Base-by-base conservation (phyloP, 2,888 invertebrate species). In the Bombyx huttoni region DNA sequence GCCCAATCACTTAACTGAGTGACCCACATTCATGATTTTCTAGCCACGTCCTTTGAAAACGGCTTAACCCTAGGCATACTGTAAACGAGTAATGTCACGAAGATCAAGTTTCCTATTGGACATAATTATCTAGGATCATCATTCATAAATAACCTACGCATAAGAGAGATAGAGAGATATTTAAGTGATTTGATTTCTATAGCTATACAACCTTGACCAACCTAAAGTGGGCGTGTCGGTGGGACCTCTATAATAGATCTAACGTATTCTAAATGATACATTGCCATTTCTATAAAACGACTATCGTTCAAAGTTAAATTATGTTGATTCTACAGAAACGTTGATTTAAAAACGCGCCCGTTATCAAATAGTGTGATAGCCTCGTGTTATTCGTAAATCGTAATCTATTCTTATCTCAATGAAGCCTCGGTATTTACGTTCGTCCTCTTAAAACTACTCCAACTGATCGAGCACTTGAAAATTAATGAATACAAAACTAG, bases 401-500 rank as follows among this genome's bases (percentile, higher is more conserved):
- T 7, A 5, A 40, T 40, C 40, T 10, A 40, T 40, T 40, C 40
- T 40, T 40, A 56, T 56, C 48, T 52, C 52, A 54, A 51, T 49
- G 46, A 56, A 58, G 70, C 66, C 76, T 78, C 59, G 78, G 76
- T 56, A 70, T 56, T 53, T 64, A 69, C 62, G 58, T 53, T 57
- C 63, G 77, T 81, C 78, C 80, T 79, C 81, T 75, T 58, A 66
- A 71, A 64, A 68, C 75, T 70, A 79, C 78, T 79, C 69, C 62
- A 75, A 69, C 68, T 72, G 70, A 68, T 75, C 70, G 70, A 70
- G 68, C 71, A 81, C 81, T 84, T 68, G 72, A 81, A 73, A 81
- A 81, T 79, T 77, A 81, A 73, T 77, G 71, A 82, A 78, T 70
- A 79, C 73, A 74, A 70, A 73, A 62, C 74, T 69, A 73, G 78